These are phyloP conservation scores for Panurus biarmicus DNA, from an alignment of 2,113 vertebrate genomes.

Conservation along the genomic window DNA sequence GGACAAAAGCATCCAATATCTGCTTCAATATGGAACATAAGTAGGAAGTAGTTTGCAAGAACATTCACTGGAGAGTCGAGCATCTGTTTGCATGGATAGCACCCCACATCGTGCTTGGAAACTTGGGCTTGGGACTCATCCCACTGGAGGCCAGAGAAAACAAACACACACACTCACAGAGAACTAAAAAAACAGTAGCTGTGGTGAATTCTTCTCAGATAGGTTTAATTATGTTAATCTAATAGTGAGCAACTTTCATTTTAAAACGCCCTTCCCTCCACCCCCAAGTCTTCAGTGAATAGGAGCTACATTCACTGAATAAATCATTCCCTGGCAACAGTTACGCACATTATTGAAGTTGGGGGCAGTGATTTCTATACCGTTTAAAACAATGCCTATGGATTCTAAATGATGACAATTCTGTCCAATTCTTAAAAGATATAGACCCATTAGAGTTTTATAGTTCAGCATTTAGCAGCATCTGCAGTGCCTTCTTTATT, in stretches of 20 bases:
- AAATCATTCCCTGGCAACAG: conserved; percentile 57
- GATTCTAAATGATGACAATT: conserved; percentile 43
- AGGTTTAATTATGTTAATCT: conserved; percentile 45
- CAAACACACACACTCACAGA: not conserved
- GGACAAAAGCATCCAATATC: not conserved
- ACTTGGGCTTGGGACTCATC: not conserved
- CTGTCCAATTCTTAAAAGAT: conserved; percentile 46
- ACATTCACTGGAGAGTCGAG: not conserved
- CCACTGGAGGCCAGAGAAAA: not conserved
- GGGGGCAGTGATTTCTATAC: conserved; percentile 14
- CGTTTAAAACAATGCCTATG: conserved; percentile 20
- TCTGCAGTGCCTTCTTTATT: conserved; percentile 25
- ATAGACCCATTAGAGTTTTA: conserved; percentile 49
- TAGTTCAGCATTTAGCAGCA: conserved; percentile 37
- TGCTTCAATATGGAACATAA: not conserved
- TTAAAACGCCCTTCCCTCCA: not conserved
- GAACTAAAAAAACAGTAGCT: not conserved
- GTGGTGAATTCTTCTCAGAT: not conserved
- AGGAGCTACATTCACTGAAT: conserved; percentile 50
- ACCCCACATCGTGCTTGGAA: not conserved
- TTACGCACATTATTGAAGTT: conserved; percentile 42
- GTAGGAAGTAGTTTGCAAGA: not conserved
- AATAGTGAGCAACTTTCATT: conserved; percentile 34
- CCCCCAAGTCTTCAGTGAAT: conserved; percentile 39
- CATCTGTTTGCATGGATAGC: not conserved